These are phyloP conservation scores for Zaprionus gabonicus DNA, from an alignment of 1,140 invertebrate genomes.

Conservation along the genomic window DNA sequence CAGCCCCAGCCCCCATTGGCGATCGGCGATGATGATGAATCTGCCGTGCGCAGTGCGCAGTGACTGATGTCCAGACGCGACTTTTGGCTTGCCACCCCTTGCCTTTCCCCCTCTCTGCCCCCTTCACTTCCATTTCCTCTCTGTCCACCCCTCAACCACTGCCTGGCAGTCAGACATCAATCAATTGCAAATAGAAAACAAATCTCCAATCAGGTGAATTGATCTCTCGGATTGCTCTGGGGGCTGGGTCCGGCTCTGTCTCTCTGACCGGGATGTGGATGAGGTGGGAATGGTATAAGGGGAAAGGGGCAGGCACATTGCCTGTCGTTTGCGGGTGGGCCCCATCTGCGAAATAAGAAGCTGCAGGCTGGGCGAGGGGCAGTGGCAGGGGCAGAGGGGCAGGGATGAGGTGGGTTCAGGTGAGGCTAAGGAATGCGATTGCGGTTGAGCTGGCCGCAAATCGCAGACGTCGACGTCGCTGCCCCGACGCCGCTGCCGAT, in stretches of 20 bases:
- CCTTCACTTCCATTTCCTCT: background rate
- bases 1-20: conserved; percentile 8
- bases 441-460: conserved; percentile 14
- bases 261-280: background rate
- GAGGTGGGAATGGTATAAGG: background rate
- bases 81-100: conserved; percentile 39
- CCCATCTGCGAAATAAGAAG: conserved; percentile 15
- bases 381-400: background rate
- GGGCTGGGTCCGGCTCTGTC: conserved; percentile 14
- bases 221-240: conserved; percentile 45
- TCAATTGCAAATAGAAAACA: conserved; percentile 78
- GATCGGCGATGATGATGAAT: conserved; percentile 22
- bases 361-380: background rate
- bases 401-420: background rate
- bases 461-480: background rate
- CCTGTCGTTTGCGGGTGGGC: conserved; percentile 60
- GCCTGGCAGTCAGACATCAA: conserved; percentile 55
- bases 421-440: conserved; percentile 10
- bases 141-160: background rate
- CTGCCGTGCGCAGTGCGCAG: conserved; percentile 9
- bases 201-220: conserved; percentile 70
- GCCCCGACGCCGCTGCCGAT: background rate
- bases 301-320: background rate
- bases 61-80: conserved; percentile 41
- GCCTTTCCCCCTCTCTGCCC: background rate